Conservation (phyloP, 1,140 invertebrate genomes). For the Drosophila paulistorum region DNA sequence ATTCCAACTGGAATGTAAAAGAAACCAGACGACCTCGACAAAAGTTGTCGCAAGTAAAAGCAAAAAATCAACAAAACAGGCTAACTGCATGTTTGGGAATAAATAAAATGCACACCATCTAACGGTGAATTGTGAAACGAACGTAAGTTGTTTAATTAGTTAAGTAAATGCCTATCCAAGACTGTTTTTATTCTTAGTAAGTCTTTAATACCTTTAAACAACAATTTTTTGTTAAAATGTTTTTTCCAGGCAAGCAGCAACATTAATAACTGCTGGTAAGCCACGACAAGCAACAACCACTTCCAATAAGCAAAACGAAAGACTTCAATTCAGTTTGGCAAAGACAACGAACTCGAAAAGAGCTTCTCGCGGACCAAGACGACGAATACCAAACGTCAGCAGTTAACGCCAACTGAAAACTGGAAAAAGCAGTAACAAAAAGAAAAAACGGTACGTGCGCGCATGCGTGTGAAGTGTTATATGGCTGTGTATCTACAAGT, state of each 20-base stretch:
- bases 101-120: constrained; percentile 15
- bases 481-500: constrained; percentile 31
- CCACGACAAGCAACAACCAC: constrained; percentile 56
- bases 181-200: neutral
- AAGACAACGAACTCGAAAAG: constrained; percentile 83
- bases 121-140: neutral
- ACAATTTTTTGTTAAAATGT: constrained; percentile 26
- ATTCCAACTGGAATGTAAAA: constrained; percentile 56
- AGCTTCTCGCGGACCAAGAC: constrained; percentile 59
- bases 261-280: constrained; percentile 46
- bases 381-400: constrained; percentile 6
- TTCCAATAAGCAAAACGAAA: constrained; percentile 82
- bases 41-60: constrained; percentile 69
- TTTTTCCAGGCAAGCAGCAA: constrained; percentile 29
- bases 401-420: constrained; percentile 21
- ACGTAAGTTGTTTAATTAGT: neutral
- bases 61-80: constrained; percentile 33
- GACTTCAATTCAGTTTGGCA: constrained; percentile 82
- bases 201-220: constrained; percentile 1
- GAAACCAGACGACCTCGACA: constrained; percentile 80
- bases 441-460: constrained; percentile 72
- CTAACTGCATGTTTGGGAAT: neutral
- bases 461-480: constrained; percentile 51
- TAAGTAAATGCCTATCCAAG: neutral
- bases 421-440: constrained; percentile 38